Base-by-base conservation (phyloP, 2,888 invertebrate species). In the Apamea anceps region DNA sequence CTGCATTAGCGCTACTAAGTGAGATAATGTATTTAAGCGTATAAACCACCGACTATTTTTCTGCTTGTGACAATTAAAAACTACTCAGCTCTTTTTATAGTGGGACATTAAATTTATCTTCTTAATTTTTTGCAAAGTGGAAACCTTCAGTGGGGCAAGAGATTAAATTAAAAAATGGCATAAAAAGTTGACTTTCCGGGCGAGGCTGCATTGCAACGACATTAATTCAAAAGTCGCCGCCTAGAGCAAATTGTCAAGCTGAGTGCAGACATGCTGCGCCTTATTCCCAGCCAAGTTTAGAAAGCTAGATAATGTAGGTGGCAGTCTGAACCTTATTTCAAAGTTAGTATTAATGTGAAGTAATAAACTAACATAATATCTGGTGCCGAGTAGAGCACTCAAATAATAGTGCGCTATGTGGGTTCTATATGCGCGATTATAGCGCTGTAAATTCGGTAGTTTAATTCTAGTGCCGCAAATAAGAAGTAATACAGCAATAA, bases 151-250 rank as follows among this genome's bases (percentile, higher is more conserved):
- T 84, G 85, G 81, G 86, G 87, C 81, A 89, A 86, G 86, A 90
- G 85, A 90, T 90, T 87, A 88, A 91, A 91, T 91, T 88, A 81
- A 90, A 91, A 91, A 91, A 90, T 90, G 79, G 82, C 72, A 89
- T 87, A 90, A 90, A 88, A 90, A 86, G 87, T 67, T 87, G 87
- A 89, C 84, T 90, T 90, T 88, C 89, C 85, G 72, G 82, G 88
- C 84, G 82, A 88, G 85, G 87, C 88, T 82, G 88, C 88, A 91
- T 88, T 89, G 86, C 89, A 88, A 88, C 86, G 90, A 84, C 86
- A 92, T 93, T 94, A 91, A 93, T 93, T 93, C 91, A 91, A 93
- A 90, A 90, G 90, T 89, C 85, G 85, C 86, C 86, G 87, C 85
- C 88, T 89, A 82, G 85, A 88, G 85, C 82, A 88, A 90, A 91